Percentiles rank a stretch among this genome's conserved stretches.
Evolutionary conservation across 2,113 vertebrate species (phyloP).

Genomic region (Pangasianodon gigas): DNA sequence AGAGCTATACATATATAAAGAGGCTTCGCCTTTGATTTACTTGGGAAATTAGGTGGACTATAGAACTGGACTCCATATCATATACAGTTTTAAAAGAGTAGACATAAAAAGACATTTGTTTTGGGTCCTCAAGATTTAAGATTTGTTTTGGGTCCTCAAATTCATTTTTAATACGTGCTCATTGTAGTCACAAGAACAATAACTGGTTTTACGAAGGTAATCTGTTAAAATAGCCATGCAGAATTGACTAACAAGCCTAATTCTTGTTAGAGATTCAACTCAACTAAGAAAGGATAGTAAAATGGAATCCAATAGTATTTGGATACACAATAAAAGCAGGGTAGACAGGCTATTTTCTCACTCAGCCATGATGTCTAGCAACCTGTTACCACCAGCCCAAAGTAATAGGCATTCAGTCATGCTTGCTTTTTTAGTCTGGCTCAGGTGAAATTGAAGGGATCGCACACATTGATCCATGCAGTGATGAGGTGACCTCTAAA

Average conservation of each 20-base stretch:
- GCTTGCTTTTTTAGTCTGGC: constrained; percentile 59
- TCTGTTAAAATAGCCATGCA: constrained; percentile 29
- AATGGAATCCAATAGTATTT: constrained; percentile 31
- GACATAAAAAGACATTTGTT: constrained; percentile 35
- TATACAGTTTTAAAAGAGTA: constrained; percentile 57
- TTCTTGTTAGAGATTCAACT: constrained; percentile 16
- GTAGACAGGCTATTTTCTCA: constrained; percentile 21
- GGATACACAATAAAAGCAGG: constrained; percentile 7
- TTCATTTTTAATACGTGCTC: constrained; percentile 42
- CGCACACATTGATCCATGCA: constrained; percentile 64
- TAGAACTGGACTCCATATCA: constrained; percentile 55
- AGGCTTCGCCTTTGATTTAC: constrained; percentile 71
- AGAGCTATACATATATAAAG: constrained; percentile 75
- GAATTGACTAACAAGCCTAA: constrained; percentile 24
- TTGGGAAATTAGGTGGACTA: constrained; percentile 62
- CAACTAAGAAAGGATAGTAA: neutral
- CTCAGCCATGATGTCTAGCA: constrained; percentile 48
- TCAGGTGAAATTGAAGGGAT: constrained; percentile 70
- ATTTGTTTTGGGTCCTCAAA: constrained; percentile 27
- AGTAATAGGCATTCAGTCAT: constrained; percentile 53
- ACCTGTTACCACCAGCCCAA: constrained; percentile 44
- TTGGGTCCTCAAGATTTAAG: neutral
- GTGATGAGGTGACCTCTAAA: constrained; percentile 64
- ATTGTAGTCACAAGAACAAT: constrained; percentile 46
- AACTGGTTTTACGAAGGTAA: constrained; percentile 43